These are phyloP conservation scores for Lycaon pictus DNA, from an alignment of 2,113 vertebrate genomes.

Conservation along the genomic window DNA sequence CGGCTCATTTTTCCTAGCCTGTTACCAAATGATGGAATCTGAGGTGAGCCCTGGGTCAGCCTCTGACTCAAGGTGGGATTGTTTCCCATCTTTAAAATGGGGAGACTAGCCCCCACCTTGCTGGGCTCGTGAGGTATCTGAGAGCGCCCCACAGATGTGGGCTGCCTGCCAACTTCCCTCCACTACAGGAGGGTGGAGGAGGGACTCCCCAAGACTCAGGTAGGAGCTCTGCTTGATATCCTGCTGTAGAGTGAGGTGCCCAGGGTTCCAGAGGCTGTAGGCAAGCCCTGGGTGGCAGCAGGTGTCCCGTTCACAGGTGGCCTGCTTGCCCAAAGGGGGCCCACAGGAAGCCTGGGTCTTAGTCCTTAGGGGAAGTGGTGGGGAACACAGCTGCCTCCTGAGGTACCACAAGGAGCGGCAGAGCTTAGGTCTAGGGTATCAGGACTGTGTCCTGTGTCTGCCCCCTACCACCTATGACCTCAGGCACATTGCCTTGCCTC, in stretches of 20 bases:
- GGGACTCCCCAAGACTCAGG: neutral
- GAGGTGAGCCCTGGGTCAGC: neutral
- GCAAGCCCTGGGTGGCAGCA: accelerated
- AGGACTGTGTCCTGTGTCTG: accelerated
- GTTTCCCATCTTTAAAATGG: neutral
- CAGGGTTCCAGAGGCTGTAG: accelerated
- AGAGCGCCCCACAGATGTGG: neutral
- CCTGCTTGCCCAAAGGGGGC: accelerated
- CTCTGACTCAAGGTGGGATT: neutral
- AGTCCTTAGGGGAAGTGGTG: accelerated
- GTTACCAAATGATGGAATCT: neutral
- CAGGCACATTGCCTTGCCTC: too few relatives aligned
- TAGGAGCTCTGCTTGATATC: accelerated
- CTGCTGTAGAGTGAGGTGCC: accelerated
- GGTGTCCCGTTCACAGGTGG: accelerated
- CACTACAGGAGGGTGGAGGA: neutral
- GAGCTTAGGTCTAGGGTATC: accelerated
- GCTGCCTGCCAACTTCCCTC: neutral
- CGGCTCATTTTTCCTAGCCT: neutral
- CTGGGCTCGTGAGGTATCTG: neutral
- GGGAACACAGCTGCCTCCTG: accelerated
- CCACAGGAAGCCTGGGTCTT: accelerated
- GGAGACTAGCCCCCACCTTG: neutral
- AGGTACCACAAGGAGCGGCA: neutral
- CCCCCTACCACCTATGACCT: neutral